Percentiles rank a stretch among this genome's conserved stretches.
These are phyloP conservation scores for Catostomus latipinnis DNA, from an alignment of 2,797 vertebrate genomes.

Conservation along the genomic window DNA sequence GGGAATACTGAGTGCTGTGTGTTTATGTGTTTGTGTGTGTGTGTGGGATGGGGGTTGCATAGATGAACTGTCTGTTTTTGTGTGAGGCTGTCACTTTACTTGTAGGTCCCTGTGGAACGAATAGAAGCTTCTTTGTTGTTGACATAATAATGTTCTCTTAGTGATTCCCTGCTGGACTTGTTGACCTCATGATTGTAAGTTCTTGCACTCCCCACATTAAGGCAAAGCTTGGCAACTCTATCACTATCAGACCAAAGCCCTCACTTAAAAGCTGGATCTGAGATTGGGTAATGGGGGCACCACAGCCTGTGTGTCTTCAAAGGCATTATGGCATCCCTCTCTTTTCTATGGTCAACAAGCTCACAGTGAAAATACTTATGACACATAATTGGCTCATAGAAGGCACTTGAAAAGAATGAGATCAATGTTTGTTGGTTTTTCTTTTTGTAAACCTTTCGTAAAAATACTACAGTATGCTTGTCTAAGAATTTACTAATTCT, in stretches of 20 bases:
- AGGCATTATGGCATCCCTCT: constrained; percentile 52
- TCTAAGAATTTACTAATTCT: no score
- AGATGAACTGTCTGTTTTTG: constrained; percentile 3
- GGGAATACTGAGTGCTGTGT: neutral
- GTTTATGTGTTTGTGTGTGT: constrained; percentile 1
- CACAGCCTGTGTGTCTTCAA: constrained; percentile 47
- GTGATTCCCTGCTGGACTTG: constrained; percentile 70
- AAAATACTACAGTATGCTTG: no score
- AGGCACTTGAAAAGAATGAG: constrained; percentile 14
- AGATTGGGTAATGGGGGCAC: constrained; percentile 2
- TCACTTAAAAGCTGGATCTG: constrained; percentile 13
- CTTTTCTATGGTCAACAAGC: constrained; percentile 41
- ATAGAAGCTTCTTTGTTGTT: constrained; percentile 71
- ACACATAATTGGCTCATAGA: constrained; percentile 30
- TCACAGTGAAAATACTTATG: constrained; percentile 10
- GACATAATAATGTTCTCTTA: constrained; percentile 73
- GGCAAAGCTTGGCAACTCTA: no score
- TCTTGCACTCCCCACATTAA: constrained; percentile 52
- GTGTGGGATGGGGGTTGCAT: neutral
- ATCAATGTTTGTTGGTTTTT: constrained; percentile 28
- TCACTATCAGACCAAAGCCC: constrained; percentile 18
- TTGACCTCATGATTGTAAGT: constrained; percentile 53
- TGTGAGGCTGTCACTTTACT: constrained; percentile 61
- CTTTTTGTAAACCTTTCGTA: neutral
- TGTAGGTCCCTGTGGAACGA: constrained; percentile 61